phyloP scores from a whole-genome alignment of 2,888 invertebrate species.

The Drosophila mimetica region DNA sequence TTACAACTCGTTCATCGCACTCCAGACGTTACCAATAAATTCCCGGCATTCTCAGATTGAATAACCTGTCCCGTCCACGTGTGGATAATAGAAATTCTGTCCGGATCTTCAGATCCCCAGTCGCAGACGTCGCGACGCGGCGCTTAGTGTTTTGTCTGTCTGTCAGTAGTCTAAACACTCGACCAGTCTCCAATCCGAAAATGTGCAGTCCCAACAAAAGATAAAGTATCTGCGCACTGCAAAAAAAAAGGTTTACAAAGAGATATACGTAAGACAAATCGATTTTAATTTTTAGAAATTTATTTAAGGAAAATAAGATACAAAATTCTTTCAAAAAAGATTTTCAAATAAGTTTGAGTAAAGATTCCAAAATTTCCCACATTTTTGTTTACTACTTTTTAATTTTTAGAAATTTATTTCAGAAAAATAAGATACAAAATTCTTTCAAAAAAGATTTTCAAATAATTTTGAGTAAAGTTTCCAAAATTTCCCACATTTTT shows the following conservation, averaged over 20 bases:
- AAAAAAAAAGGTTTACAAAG: background rate
- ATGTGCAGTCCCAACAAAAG: constrained; percentile 33
- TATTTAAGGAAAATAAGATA: background rate
- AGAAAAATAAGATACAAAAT: too few species aligned
- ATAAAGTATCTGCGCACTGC: constrained; percentile 27
- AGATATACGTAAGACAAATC: too few species aligned
- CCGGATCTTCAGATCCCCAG: constrained; percentile 1
- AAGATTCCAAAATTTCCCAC: too few species aligned
- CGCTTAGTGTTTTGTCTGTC: constrained; percentile 20
- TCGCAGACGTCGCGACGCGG: constrained; percentile 39
- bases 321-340: background rate
- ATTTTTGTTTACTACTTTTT: too few species aligned
- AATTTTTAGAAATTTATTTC: too few species aligned
- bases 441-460: too few species aligned
- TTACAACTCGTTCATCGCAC: constrained; percentile 9
- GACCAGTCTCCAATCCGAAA: constrained; percentile 14
- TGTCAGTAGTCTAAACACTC: constrained; percentile 31
- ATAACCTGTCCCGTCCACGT: constrained; percentile 52
- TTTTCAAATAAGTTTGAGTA: too few species aligned
- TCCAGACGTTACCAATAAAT: constrained; percentile 20
- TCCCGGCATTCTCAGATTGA: constrained; percentile 2
- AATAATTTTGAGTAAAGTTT: too few species aligned
- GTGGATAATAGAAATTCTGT: constrained; percentile 17
- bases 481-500: too few species aligned
- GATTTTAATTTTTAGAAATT: background rate